These are phyloP conservation scores for Cydia amplana DNA, from an alignment of 1,140 invertebrate species.

Conservation along the genomic window DNA sequence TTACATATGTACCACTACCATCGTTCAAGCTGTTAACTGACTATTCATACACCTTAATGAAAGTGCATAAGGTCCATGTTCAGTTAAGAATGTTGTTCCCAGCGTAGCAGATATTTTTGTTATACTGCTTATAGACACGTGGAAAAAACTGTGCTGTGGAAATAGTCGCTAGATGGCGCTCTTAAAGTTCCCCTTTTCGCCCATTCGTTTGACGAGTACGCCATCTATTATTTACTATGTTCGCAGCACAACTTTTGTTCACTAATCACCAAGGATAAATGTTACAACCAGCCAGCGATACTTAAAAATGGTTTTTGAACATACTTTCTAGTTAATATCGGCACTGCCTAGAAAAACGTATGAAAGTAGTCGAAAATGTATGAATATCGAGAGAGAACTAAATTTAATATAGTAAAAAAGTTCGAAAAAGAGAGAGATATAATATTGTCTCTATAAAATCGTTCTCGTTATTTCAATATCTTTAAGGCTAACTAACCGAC, in stretches of 20 bases:
- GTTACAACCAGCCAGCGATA: not conserved
- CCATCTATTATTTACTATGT: not conserved
- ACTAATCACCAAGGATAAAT: not conserved
- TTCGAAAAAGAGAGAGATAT: not conserved
- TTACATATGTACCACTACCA: not conserved
- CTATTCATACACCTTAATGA: too few species aligned
- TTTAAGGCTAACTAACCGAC: too few species aligned
- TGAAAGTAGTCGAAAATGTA: not conserved
- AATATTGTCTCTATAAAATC: not conserved
- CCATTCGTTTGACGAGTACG: too few species aligned
- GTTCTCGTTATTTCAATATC: too few species aligned
- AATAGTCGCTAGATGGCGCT: not conserved
- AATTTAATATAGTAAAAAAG: not conserved
- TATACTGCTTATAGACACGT: not conserved
- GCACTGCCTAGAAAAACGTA: not conserved
- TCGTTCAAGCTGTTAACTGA: too few species aligned
- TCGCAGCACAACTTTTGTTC: not conserved
- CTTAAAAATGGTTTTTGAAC: not conserved
- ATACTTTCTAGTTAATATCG: not conserved
- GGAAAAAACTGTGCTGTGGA: not conserved
- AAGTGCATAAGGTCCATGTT: too few species aligned
- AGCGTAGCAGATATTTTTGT: not conserved
- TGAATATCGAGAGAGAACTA: slow-evolving; percentile 1
- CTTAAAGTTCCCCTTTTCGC: not conserved
- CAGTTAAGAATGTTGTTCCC: too few species aligned